These are phyloP conservation scores for Channallabes apus DNA, from an alignment of 2,797 vertebrate genomes.

Conservation along the genomic window DNA sequence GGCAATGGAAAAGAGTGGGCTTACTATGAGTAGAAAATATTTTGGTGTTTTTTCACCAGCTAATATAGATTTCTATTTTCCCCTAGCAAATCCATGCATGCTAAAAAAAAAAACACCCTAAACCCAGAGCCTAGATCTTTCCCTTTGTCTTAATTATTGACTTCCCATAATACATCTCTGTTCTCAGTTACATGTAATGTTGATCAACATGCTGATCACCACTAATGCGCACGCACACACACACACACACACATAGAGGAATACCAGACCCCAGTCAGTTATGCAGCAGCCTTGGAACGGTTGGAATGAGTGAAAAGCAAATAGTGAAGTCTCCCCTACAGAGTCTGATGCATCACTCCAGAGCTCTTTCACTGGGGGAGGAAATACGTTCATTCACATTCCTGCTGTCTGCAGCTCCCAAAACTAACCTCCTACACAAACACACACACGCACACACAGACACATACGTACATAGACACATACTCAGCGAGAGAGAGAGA, in stretches of 20 bases:
- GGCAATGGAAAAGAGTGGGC: not conserved
- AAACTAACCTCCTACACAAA: slow-evolving; percentile 18
- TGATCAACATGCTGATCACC: not conserved
- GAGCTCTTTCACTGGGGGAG: slow-evolving; percentile 51
- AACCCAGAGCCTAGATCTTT: not conserved
- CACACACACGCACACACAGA: not conserved
- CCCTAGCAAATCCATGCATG: not conserved
- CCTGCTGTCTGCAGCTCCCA: slow-evolving; percentile 24
- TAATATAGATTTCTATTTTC: not conserved
- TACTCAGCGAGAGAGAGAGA: not conserved
- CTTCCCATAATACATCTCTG: slow-evolving; percentile 1
- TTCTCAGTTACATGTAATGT: not conserved
- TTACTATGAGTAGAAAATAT: not conserved
- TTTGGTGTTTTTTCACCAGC: not conserved
- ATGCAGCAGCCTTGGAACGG: slow-evolving; percentile 70
- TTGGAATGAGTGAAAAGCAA: slow-evolving; percentile 79
- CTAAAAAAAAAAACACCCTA: not conserved
- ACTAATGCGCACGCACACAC: slow-evolving; percentile 1
- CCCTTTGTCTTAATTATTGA: slow-evolving; percentile 7
- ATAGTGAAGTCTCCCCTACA: slow-evolving; percentile 69
- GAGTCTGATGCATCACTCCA: slow-evolving; percentile 69
- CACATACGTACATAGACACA: not conserved
- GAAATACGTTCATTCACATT: slow-evolving; percentile 43
- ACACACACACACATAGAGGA: not conserved
- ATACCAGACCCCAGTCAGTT: slow-evolving; percentile 57